Base-by-base conservation (phyloP, 2,888 invertebrate genomes). In the Chirona hameri region DNA sequence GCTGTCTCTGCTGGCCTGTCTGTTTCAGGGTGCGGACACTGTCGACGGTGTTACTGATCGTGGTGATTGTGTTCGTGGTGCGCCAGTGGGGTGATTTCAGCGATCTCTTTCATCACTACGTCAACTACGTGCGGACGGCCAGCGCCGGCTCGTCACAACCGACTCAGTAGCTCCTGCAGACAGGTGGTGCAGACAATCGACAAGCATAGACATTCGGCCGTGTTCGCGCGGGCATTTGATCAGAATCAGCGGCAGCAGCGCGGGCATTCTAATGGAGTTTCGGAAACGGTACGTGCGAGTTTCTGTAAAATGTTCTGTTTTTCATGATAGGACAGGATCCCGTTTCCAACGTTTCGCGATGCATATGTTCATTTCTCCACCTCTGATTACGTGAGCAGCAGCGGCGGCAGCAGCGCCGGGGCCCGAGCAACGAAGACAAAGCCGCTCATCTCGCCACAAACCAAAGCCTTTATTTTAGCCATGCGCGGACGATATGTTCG, bases 61-160 rank as follows among this genome's bases (percentile, higher is more conserved):
- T 76, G 46, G 24, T 76, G 2, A 76, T 76, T 46, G 46, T 76
- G 21, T 76, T 76, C 76, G 76, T 76, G 39, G 76, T 46, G 9
- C 76, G 76, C 24, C 76, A 76, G 46, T 76, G 76, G 76, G 76
- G 46, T 46, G 76, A 76, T 24, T 76, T 76, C 76, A 76, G 76
- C 76, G 76, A 76, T 76, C 76, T 76, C 76, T 76, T 76, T 46
- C 76, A 76, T 27, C 76, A 76, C 39, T 76, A 76, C 76, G 76
- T 76, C 24, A 27, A 76, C 46, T 76, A 76, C 46, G 76, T 76
- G 76, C 18, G 76, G 10, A 31, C 76, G 21, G 76, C 46, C 24
- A 76, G 76, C 46, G 76, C 76, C 46, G 46, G 27, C n/a, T 18
- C 52, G 15, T 52, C 52, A 1, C 52, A 52, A 52, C 52, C 3